Evolutionary conservation across 2,797 vertebrate species (phyloP).

Genomic region (Hylomyscus alleni): DNA sequence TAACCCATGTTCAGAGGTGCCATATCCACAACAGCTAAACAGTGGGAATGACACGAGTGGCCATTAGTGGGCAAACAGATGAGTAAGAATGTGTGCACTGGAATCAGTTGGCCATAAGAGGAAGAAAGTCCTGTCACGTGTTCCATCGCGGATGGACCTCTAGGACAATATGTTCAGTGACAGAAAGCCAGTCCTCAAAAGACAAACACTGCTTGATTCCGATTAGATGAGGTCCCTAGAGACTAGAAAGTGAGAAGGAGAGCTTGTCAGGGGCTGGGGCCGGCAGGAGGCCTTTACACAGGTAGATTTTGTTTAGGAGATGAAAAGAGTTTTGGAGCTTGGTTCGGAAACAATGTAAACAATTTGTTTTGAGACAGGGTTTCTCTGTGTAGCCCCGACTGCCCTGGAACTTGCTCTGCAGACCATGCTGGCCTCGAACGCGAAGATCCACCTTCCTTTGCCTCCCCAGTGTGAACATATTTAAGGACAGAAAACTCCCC

Average conservation of each 20-base stretch:
- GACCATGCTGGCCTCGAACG: not conserved
- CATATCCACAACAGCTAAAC: not conserved
- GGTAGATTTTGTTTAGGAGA: not conserved
- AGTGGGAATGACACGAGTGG: not conserved
- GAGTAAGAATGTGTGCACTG: not conserved
- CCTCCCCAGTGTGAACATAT: not conserved
- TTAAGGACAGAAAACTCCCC: not conserved
- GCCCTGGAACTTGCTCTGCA: not conserved
- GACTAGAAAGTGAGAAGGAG: not conserved
- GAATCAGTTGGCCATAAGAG: not conserved
- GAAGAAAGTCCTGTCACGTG: slow-evolving; percentile 14
- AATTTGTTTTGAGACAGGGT: not conserved
- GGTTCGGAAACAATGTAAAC: not conserved
- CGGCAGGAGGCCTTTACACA: not conserved
- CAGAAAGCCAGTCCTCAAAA: slow-evolving; percentile 20
- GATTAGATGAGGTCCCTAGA: not conserved
- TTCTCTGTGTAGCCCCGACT: not conserved
- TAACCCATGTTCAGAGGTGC: not conserved
- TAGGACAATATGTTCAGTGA: not conserved
- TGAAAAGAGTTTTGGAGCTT: not conserved
- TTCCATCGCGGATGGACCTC: not conserved
- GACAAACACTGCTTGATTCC: not conserved
- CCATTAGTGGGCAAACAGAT: not conserved
- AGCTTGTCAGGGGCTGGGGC: not conserved
- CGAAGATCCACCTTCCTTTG: not conserved